These are phyloP conservation scores for Chinchilla lanigera DNA, from an alignment of 2,113 vertebrate genomes.

Conservation along the genomic window DNA sequence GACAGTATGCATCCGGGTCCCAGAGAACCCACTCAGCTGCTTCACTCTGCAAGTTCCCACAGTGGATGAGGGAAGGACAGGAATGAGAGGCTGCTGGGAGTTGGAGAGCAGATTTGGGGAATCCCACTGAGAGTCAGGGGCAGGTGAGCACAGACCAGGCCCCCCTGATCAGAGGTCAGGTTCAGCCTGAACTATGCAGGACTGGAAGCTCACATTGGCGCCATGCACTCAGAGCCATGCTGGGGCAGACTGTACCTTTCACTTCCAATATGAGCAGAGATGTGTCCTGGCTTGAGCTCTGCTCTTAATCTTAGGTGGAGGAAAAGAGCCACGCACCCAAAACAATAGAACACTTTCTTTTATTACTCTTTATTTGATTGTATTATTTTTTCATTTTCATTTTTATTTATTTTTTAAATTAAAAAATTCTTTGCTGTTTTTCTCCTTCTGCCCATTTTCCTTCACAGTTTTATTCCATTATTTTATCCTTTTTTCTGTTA, in stretches of 20 bases:
- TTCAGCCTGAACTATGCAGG: neutral
- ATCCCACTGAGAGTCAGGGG: neutral
- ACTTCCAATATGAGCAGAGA: neutral
- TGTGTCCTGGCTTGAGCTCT: neutral
- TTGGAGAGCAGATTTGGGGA: neutral
- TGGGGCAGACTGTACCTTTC: neutral
- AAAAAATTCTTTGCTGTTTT: neutral
- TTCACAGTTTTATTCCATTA: neutral
- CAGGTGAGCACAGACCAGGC: neutral
- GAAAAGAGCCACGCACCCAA: neutral
- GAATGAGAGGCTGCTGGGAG: neutral
- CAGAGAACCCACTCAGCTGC: neutral
- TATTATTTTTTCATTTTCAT: neutral
- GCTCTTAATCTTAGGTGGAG: neutral
- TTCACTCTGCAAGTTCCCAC: neutral
- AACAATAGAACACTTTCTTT: neutral
- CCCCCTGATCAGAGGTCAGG: too few species aligned
- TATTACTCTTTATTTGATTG: neutral
- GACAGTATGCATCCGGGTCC: neutral
- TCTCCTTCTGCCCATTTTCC: neutral
- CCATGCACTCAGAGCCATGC: rapidly evolving
- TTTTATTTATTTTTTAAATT: neutral
- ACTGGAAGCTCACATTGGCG: neutral
- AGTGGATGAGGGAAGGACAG: neutral
- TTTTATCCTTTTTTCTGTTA: neutral